These are phyloP conservation scores for Sesamia inferens DNA, from an alignment of 2,888 invertebrate species.

Conservation along the genomic window DNA sequence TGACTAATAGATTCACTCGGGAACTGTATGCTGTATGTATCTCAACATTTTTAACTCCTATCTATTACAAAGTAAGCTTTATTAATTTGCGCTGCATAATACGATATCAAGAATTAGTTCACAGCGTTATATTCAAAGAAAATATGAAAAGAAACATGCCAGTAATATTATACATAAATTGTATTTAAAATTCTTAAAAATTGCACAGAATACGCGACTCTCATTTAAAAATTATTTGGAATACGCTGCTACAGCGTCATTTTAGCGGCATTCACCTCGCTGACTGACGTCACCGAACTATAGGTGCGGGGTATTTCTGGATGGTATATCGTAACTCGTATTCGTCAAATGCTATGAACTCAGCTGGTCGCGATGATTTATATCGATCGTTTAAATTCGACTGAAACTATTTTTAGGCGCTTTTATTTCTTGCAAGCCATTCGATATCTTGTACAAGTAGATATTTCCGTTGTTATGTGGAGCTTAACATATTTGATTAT, in stretches of 20 bases:
- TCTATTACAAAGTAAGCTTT: conserved; percentile 8
- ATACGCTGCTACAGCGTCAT: conserved; percentile 50
- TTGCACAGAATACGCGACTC: conserved; percentile 2
- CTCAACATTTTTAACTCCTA: conserved; percentile 10
- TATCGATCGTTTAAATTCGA: conserved; percentile 54
- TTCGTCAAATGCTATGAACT: conserved; percentile 68
- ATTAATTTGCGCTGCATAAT: conserved; percentile 15
- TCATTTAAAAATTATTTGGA: conserved; percentile 14
- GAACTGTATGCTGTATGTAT: conserved; percentile 11
- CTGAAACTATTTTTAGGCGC: conserved; percentile 30
- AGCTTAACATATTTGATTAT: background rate
- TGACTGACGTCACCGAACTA: conserved; percentile 79
- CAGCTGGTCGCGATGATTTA: conserved; percentile 54
- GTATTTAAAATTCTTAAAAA: background rate
- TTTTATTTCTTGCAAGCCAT: conserved; percentile 25
- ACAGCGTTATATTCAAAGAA: background rate
- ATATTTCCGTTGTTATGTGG: conserved; percentile 11
- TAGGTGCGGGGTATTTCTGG: conserved; percentile 74
- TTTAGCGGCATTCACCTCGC: conserved; percentile 63
- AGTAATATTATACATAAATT: conserved; percentile 15
- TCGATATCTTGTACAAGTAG: conserved; percentile 4
- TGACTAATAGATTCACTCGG: conserved; percentile 46
- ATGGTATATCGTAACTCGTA: conserved; percentile 65
- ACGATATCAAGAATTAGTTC: conserved; percentile 6
- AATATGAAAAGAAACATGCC: conserved; percentile 8